Conservation (phyloP, 2,113 vertebrate species). For the Nibea albiflora region DNA sequence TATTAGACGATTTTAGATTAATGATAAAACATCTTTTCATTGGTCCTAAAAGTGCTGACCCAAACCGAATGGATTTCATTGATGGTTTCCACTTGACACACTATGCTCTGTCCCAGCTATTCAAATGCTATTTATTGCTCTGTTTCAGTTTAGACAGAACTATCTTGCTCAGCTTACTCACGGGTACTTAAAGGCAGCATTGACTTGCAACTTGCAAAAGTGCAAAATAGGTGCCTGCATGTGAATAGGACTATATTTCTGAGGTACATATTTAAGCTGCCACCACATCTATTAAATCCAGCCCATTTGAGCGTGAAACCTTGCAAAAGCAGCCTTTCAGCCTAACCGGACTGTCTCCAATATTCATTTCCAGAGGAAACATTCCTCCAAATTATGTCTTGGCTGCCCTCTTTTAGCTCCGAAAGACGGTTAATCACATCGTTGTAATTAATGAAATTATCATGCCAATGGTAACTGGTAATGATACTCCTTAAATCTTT, state of each 20-base stretch:
- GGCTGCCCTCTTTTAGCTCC: slow-evolving; percentile 21
- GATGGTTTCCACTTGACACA: no score
- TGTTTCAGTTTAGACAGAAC: neutral
- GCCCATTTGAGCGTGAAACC: slow-evolving; percentile 33
- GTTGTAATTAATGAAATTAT: slow-evolving; percentile 63
- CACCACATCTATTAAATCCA: slow-evolving; percentile 49
- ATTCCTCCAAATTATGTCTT: slow-evolving; percentile 36
- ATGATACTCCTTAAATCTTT: slow-evolving; percentile 48
- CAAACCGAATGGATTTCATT: no score
- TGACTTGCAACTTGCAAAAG: slow-evolving; percentile 15
- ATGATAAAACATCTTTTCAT: no score
- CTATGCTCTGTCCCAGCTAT: no score
- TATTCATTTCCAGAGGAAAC: slow-evolving; percentile 33
- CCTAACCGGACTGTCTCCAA: neutral
- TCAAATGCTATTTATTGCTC: neutral
- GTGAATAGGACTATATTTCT: slow-evolving; percentile 30
- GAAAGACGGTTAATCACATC: slow-evolving; percentile 53
- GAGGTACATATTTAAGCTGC: slow-evolving; percentile 42
- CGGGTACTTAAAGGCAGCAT: slow-evolving; percentile 13
- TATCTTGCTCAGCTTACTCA: slow-evolving; percentile 28
- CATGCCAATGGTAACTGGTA: slow-evolving; percentile 22
- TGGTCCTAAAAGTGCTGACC: no score
- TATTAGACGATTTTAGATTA: no score
- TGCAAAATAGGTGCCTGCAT: slow-evolving; percentile 8
- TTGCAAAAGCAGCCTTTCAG: slow-evolving; percentile 11